Base-by-base conservation (phyloP, 1,140 invertebrate genomes). In the Marisa cornuarietis region DNA sequence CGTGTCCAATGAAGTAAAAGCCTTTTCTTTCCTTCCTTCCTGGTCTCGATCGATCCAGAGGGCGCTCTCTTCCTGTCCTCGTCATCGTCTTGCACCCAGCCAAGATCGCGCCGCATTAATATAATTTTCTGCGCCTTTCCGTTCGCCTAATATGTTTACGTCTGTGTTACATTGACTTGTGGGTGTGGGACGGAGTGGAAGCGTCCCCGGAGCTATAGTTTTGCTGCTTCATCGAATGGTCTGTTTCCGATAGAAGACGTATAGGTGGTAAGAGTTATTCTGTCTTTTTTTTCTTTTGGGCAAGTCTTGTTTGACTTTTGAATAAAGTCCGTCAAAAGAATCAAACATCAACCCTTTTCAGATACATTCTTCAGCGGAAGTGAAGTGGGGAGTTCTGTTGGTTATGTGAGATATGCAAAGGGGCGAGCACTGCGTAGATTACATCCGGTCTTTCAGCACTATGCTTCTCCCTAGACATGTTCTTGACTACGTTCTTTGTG, bases 131-230 rank as follows among this genome's bases (percentile, higher is more conserved):
- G n/a, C 22, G 65, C 65, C 22, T 68, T 68, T 31, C 65, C n/a
- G 65, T n/a, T n/a, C 26, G n/a, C 26, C 65, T n/a, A 68, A 68
- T 68, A 24, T 68, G 65, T 68, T 68, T 68, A 68, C 65, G 65
- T 31, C n/a, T 31, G 10, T 31, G 65, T 22, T 24, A 6, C 65
- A 20, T n/a, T 68, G 65, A 68, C 65, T 24, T 68, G 22, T 68
- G 26, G 65, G 22, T 11, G 65, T 22, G 10, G 31, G 65, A 31
- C 26, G 22, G n/a, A 24, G 65, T 31, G 10, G 65, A 11, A 11
- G 22, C 3, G 22, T 31, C 65, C 26, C 65, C 10, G 22, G 11
- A 68, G 26, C 65, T 68, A n/a, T 6, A 68, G 65, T n/a, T 68
- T 68, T 22, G 13, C 65, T 31, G 26, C 26, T 24, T 68, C 65